Conservation (phyloP, 2,113 vertebrate genomes). For the Takifugu bimaculatus region DNA sequence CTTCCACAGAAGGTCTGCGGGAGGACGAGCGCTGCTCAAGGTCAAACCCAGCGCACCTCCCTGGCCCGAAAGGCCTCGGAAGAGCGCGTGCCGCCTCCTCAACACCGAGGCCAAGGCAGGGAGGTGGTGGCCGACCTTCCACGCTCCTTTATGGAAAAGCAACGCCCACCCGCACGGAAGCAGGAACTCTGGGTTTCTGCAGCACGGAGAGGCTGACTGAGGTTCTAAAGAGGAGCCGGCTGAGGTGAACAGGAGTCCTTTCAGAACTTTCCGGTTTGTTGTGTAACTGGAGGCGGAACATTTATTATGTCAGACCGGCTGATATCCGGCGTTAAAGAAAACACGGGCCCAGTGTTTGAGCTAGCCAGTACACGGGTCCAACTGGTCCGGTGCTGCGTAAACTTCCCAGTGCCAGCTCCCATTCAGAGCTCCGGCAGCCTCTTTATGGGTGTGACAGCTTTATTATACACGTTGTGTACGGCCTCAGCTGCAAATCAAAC, state of each 20-base stretch:
- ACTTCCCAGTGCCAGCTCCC: slow-evolving; percentile 35
- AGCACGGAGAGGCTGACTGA: too few relatives aligned
- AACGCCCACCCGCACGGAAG: too few relatives aligned
- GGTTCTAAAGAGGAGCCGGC: too few relatives aligned
- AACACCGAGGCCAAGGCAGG: too few relatives aligned
- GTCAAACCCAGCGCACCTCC: background rate
- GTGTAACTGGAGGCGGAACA: too few relatives aligned
- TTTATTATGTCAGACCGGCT: background rate
- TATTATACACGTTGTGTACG: slow-evolving; percentile 51
- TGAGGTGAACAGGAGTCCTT: too few relatives aligned
- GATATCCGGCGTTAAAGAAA: slow-evolving; percentile 20
- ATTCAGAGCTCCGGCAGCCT: slow-evolving; percentile 25
- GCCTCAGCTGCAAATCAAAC: slow-evolving; percentile 41
- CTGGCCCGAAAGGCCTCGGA: background rate
- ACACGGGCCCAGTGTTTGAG: slow-evolving; percentile 17
- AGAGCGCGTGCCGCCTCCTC: too few relatives aligned
- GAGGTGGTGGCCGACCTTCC: too few relatives aligned
- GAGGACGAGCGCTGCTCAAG: background rate
- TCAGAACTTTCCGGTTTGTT: too few relatives aligned
- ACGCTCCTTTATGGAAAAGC: too few relatives aligned
- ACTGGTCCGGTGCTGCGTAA: slow-evolving; percentile 21
- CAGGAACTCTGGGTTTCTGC: too few relatives aligned
- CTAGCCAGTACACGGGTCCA: slow-evolving; percentile 20
- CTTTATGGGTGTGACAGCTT: slow-evolving; percentile 63
- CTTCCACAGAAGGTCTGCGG: background rate